Evolutionary conservation across 2,888 invertebrate genomes (phyloP), one percentile per base, ranked within the genome.

Genomic region (Hirtodrosophila cameraria): DNA sequence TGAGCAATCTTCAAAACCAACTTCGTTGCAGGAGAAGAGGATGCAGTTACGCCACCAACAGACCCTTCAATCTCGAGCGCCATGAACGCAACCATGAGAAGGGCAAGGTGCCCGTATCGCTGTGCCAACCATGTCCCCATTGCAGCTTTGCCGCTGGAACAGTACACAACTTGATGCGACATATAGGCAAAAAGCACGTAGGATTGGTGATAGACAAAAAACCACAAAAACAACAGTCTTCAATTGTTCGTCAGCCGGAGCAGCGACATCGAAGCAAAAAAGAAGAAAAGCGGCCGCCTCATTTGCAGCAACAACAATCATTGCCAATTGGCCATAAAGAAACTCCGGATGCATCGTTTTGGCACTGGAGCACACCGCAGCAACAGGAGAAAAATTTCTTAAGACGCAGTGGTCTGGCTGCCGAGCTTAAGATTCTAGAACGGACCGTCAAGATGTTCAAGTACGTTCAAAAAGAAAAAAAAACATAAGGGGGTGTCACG

Each of bases 11-110:
- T 35, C 50, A 69, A 2, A 75, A 74, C 15, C 50, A 74, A 12
- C 43, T 70, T 9, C 75, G 9, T 1, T 70, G 69, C 70, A 55
- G 43, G 6, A 48, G 69, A 52, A 41, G 13, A 25, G 69, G 69
- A 28, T 70, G 75, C 6, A 70, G 8, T 11, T 70, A 70, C 11
- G 74, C 75, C n/a, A 70, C 69, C 6, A 70, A 70, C 20, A 54
- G 69, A 23, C 50, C 75, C 0, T 70, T 48, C n/a, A 70, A 70
- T 6, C 27, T 70, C 1, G 69, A 61, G 6, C 69, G 69, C 0
- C 69, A 70, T 23, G 75, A 70, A 20, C 69, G 69, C 13, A 74
- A 74, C 18, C 75, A 74, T 45, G 69, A 55, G 0, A 74, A 55
- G 2, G 69, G 69, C 43, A 62, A 46, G 23, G 62, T 74, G 6